Conservation (phyloP, 2,113 vertebrate species). For the Setophaga kirtlandii region DNA sequence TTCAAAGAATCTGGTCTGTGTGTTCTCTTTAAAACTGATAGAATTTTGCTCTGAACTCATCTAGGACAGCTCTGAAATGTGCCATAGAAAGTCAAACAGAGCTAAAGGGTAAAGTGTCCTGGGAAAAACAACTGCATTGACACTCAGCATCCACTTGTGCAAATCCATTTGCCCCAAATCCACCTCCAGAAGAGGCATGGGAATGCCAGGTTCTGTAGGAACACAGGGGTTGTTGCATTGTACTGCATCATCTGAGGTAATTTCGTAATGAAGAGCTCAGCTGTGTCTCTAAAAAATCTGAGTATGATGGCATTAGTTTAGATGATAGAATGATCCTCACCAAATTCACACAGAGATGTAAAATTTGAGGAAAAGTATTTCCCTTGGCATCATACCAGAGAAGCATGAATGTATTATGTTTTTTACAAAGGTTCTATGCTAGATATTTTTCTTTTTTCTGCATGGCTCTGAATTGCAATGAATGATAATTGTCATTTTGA, state of each 20-base stretch:
- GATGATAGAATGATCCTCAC: neutral
- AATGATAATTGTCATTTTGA: neutral
- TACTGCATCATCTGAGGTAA: neutral
- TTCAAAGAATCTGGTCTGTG: constrained; percentile 13
- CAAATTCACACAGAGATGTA: neutral
- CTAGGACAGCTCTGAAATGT: neutral
- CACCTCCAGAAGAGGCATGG: neutral
- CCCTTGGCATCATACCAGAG: neutral
- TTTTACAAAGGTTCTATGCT: neutral
- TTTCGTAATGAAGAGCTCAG: neutral
- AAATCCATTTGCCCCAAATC: neutral
- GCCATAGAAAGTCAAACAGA: neutral
- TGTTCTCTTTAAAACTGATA: constrained; percentile 33
- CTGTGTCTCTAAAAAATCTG: neutral
- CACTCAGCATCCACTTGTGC: neutral
- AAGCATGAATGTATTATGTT: neutral
- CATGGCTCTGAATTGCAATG: neutral
- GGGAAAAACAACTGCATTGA: neutral
- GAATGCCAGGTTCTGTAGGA: neutral
- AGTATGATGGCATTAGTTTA: neutral
- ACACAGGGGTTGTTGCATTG: rapidly evolving
- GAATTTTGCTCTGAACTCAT: constrained; percentile 46
- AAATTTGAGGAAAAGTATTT: neutral
- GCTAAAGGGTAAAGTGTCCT: neutral
- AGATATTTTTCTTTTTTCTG: neutral